Base-by-base conservation (phyloP, 37 sponge, comb jelly and placozoan species). In the Ephydatia muelleri region DNA sequence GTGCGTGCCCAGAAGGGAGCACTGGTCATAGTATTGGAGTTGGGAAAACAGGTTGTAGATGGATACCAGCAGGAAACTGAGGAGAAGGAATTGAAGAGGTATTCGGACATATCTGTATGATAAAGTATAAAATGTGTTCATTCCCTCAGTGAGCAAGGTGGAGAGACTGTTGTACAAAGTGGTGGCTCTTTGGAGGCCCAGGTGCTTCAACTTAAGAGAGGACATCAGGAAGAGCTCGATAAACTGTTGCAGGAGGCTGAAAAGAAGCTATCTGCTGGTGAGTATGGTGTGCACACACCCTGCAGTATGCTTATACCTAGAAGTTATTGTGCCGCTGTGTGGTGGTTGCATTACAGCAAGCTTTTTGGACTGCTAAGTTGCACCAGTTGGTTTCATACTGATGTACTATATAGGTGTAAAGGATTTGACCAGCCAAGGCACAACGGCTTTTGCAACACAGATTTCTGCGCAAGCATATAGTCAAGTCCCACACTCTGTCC, bases 261-360 rank as follows among this genome's bases (percentile, higher is more conserved):
- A 30, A 66, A 72, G 30, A 64, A 49, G 67, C 66, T 86, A 67
- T n/a, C 68, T 35, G n/a, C 80, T 74, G 87, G 87, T 86, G 43
- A 22, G 64, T 21, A 30, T 75, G 49, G 14, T 43, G 6, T 57
- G 57, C 16, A 11, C 16, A 11, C 57, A 57, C 57, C 9, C 57
- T 57, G 12, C 6, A 57, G 57, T 57, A 57, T 57, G 12, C 19
- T 57, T 4, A 43, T 43, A 43, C 8, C 4, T 43, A 8, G 47
- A n/a, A n/a, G n/a, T n/a, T n/a, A n/a, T n/a, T n/a, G n/a, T n/a
- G n/a, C n/a, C n/a, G n/a, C n/a, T n/a, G n/a, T n/a, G n/a, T n/a
- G n/a, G n/a, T n/a, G n/a, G n/a, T n/a, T n/a, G n/a, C n/a, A n/a
- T n/a, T n/a, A n/a, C n/a, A n/a, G n/a, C n/a, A n/a, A n/a, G n/a